Evolutionary conservation across 2,113 vertebrate species (phyloP).

Genomic region (Pedetes capensis): DNA sequence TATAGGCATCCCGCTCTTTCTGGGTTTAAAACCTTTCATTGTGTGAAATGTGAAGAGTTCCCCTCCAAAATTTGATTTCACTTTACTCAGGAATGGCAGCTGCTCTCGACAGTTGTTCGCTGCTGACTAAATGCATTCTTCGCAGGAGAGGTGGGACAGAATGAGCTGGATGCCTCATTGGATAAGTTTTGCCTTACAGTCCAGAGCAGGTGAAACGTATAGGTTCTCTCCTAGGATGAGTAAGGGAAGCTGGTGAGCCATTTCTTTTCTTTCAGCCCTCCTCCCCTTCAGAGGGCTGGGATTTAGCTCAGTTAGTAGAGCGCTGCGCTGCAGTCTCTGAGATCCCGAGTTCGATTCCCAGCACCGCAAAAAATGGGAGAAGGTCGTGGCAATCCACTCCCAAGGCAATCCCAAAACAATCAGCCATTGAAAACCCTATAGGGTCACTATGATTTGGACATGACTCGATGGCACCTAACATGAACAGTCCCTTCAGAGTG

Average conservation of each 20-base stretch:
- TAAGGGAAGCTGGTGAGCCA: background rate
- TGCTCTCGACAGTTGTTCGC: background rate
- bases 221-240: background rate
- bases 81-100: background rate
- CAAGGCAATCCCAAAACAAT: too few relatives aligned
- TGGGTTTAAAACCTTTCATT: background rate
- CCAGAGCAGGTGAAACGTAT: background rate
- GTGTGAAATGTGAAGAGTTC: background rate
- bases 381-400: too few relatives aligned
- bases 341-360: too few relatives aligned
- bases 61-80: background rate
- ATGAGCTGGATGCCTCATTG: background rate
- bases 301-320: too few relatives aligned
- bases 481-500: background rate
- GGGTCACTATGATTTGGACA: too few relatives aligned
- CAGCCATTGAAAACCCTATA: too few relatives aligned
- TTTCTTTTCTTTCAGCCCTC: background rate
- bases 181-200: background rate
- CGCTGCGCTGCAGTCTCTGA: too few relatives aligned
- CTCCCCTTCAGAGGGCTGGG: background rate
- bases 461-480: too few relatives aligned
- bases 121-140: background rate
- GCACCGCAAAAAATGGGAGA: too few relatives aligned
- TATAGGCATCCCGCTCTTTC: background rate
- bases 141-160: background rate